A percentile compares a stretch with the other conserved stretches of the same genome.
These are phyloP conservation scores for Taenaris catops DNA, from an alignment of 2,888 invertebrate species.

Conservation along the genomic window DNA sequence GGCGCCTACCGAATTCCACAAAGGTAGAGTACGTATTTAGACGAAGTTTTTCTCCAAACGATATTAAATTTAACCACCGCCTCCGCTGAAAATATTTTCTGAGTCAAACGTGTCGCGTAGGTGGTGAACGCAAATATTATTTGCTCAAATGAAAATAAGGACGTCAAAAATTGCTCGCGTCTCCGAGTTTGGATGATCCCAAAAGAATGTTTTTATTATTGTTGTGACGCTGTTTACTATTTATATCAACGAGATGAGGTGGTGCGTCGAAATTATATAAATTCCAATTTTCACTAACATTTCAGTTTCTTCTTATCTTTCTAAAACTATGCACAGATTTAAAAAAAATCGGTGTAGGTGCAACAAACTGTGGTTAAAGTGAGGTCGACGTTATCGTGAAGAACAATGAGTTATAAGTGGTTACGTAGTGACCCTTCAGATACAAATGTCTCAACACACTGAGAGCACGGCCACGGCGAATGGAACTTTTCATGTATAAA, in stretches of 20 bases:
- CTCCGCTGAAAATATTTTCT: conserved; percentile 44
- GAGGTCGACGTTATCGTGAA: too few species aligned
- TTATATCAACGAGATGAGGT: not conserved
- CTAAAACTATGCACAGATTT: too few species aligned
- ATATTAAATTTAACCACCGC: conserved; percentile 40
- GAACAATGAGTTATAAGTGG: too few species aligned
- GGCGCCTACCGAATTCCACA: conserved; percentile 20
- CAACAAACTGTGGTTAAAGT: too few species aligned
- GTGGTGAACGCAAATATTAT: conserved; percentile 34
- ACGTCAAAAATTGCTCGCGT: conserved; percentile 38
- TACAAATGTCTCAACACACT: conserved; percentile 54
- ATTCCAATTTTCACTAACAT: too few species aligned
- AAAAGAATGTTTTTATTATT: conserved; percentile 28
- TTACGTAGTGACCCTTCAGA: conserved; percentile 45
- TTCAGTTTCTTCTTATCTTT: too few species aligned
- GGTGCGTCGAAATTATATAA: not conserved
- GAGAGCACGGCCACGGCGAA: conserved; percentile 68
- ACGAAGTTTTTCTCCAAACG: conserved; percentile 32
- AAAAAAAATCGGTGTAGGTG: too few species aligned
- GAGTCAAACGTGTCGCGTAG: conserved; percentile 37
- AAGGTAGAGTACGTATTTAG: conserved; percentile 33
- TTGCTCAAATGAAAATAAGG: conserved; percentile 35
- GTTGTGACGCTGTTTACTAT: not conserved
- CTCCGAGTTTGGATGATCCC: conserved; percentile 33
- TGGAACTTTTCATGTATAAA: conserved; percentile 54